Percentiles rank a stretch among this genome's conserved stretches.
These are phyloP conservation scores for Drosophila hydei DNA, from an alignment of 1,140 invertebrate genomes.

Conservation along the genomic window DNA sequence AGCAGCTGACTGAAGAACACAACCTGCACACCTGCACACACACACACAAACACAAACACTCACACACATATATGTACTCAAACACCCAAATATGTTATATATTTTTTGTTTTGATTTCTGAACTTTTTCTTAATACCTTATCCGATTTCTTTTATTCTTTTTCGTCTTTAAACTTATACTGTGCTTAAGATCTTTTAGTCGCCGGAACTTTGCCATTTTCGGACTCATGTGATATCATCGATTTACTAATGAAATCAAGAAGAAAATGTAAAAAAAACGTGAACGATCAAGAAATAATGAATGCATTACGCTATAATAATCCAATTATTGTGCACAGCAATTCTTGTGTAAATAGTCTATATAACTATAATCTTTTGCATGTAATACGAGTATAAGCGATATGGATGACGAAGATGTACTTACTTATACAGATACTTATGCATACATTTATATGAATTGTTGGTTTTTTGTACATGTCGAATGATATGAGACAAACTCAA, in stretches of 20 bases:
- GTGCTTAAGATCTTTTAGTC: slow-evolving; percentile 79
- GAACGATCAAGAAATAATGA: slow-evolving; percentile 47
- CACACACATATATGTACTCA: slow-evolving; percentile 18
- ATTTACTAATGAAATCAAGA: slow-evolving; percentile 72
- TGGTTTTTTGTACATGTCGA: slow-evolving; percentile 32
- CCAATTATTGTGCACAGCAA: slow-evolving; percentile 63
- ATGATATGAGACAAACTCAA: slow-evolving; percentile 56
- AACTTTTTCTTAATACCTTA: slow-evolving; percentile 16
- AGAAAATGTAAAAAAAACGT: slow-evolving; percentile 72
- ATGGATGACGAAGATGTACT: slow-evolving; percentile 36
- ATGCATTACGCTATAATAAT: slow-evolving; percentile 51
- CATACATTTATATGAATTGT: slow-evolving; percentile 39
- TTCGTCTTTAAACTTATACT: slow-evolving; percentile 24
- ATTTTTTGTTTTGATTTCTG: slow-evolving; percentile 14
- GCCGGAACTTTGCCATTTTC: slow-evolving; percentile 83
- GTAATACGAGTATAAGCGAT: slow-evolving; percentile 58
- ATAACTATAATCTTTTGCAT: slow-evolving; percentile 67
- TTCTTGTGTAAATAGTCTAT: slow-evolving; percentile 74
- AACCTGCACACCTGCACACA: slow-evolving; percentile 56
- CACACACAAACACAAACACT: slow-evolving; percentile 22
- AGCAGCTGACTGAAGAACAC: slow-evolving; percentile 73
- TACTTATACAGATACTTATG: slow-evolving; percentile 34
- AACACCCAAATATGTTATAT: slow-evolving; percentile 22
- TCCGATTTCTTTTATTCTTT: slow-evolving; percentile 38
- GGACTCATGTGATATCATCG: slow-evolving; percentile 83